Conservation (phyloP, 2,113 vertebrate species). For the Equus przewalskii region DNA sequence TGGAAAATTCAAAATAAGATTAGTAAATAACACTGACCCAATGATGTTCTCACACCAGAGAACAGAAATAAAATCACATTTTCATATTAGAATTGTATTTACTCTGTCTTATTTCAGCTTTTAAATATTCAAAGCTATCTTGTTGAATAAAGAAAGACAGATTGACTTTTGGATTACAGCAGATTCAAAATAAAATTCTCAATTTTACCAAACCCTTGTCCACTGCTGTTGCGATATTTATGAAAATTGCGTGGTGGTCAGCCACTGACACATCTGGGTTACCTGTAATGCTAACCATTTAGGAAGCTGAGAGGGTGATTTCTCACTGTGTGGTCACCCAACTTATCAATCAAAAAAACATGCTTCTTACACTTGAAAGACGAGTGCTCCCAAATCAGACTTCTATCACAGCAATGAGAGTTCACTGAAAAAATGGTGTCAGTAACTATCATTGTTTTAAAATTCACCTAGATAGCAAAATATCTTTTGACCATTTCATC, state of each 20-base stretch:
- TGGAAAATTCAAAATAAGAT: slow-evolving; percentile 46
- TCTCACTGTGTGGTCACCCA: background rate
- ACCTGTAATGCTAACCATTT: background rate
- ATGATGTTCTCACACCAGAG: background rate
- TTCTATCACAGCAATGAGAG: background rate
- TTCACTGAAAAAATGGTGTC: background rate
- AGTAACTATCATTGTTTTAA: background rate
- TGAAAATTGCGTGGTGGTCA: background rate
- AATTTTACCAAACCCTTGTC: background rate
- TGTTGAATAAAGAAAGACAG: slow-evolving; percentile 27
- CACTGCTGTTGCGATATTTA: background rate
- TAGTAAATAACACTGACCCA: background rate
- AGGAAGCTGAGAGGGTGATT: background rate
- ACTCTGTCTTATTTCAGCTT: background rate
- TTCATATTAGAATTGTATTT: slow-evolving; percentile 23
- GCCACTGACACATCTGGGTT: background rate
- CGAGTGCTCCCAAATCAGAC: background rate
- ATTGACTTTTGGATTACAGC: background rate
- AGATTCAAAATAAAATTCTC: slow-evolving; percentile 34
- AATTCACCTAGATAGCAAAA: background rate
- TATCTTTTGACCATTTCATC: background rate
- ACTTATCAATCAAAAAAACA: background rate
- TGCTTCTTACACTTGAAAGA: background rate
- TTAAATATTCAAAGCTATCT: background rate
- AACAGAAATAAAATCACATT: background rate